Percentiles rank a stretch among this genome's conserved stretches.
Conservation (phyloP, 2,888 invertebrate genomes). For the Eurois occulta region DNA sequence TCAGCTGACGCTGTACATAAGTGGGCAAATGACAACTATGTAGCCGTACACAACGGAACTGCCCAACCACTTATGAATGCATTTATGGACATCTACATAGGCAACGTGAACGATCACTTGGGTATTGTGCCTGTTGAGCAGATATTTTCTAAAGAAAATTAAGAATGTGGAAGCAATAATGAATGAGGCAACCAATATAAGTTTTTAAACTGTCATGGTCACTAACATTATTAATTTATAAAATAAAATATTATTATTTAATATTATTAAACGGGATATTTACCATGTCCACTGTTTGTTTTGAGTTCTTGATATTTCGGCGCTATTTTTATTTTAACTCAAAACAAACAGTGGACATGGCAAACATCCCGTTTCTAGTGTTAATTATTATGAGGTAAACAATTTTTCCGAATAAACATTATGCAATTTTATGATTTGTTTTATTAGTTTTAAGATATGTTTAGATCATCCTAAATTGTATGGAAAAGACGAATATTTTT, state of each 20-base stretch:
- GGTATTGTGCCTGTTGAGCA: fast-evolving
- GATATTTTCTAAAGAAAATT: conserved; percentile 22
- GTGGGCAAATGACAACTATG: conserved; percentile 36
- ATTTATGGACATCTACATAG: neutral
- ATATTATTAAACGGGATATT: too few species aligned
- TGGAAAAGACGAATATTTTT: too few species aligned
- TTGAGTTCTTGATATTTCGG: too few species aligned
- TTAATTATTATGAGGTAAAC: too few species aligned
- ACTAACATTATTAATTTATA: too few species aligned
- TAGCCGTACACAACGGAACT: neutral
- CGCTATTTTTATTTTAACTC: too few species aligned
- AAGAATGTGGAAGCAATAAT: neutral
- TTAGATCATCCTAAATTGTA: neutral
- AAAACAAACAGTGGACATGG: too few species aligned
- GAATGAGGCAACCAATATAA: neutral
- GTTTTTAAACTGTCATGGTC: too few species aligned
- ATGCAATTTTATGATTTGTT: conserved; percentile 16
- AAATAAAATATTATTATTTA: too few species aligned
- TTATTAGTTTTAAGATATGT: conserved; percentile 4
- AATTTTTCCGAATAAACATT: conserved; percentile 17
- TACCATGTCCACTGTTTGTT: too few species aligned
- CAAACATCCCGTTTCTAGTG: too few species aligned
- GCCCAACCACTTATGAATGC: neutral
- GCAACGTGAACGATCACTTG: conserved; percentile 13
- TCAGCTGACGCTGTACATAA: conserved; percentile 42